These are phyloP conservation scores for Pogonocherus hispidulus DNA, from an alignment of 2,888 invertebrate genomes.

Conservation along the genomic window DNA sequence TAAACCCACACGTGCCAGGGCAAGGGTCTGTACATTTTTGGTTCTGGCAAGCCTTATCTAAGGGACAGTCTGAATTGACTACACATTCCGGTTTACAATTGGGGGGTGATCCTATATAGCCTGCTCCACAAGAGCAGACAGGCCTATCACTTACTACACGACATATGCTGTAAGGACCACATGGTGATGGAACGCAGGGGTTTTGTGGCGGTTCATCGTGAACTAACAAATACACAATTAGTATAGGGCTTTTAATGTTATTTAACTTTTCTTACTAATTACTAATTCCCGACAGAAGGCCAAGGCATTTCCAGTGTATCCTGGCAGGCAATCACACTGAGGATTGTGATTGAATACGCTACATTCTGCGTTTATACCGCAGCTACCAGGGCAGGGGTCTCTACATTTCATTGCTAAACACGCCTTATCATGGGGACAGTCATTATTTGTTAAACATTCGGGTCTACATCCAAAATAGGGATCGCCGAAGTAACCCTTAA, in stretches of 20 bases:
- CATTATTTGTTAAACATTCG: constrained; percentile 85
- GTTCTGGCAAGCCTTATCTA: constrained; percentile 82
- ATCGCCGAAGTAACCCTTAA: constrained; percentile 82
- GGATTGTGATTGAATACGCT: constrained; percentile 82
- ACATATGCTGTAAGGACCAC: constrained; percentile 85
- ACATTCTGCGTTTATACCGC: constrained; percentile 84
- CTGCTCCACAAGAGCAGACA: constrained; percentile 81
- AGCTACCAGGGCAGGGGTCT: constrained; percentile 84
- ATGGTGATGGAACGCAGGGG: constrained; percentile 84
- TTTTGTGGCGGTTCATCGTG: constrained; percentile 67
- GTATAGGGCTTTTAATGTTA: neutral
- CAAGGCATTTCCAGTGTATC: constrained; percentile 81
- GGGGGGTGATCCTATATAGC: constrained; percentile 82
- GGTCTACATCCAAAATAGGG: constrained; percentile 85
- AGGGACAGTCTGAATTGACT: constrained; percentile 83
- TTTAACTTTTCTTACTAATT: constrained; percentile 59
- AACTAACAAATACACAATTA: constrained; percentile 47
- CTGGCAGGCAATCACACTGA: constrained; percentile 81
- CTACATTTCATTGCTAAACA: constrained; percentile 85
- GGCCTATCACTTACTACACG: constrained; percentile 79
- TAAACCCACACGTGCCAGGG: constrained; percentile 81
- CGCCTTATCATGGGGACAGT: constrained; percentile 79
- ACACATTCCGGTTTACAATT: constrained; percentile 84
- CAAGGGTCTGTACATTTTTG: constrained; percentile 86
- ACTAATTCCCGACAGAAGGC: constrained; percentile 72